phyloP scores from a whole-genome alignment of 2,888 invertebrate genomes.

The Cheilosia grossa region DNA sequence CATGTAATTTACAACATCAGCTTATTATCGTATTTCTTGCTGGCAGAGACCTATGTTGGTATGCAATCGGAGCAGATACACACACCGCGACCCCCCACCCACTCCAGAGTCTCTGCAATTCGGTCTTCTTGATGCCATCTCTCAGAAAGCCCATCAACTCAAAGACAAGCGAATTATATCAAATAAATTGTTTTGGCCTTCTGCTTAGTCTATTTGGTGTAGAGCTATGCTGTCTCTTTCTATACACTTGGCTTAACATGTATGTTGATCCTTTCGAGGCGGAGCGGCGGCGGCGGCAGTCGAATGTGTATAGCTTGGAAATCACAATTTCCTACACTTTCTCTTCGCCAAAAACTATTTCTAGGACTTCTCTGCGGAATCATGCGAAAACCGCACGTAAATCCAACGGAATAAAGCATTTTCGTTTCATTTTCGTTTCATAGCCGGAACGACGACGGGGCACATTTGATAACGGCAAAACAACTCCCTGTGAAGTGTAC shows the following conservation, averaged over 20 bases:
- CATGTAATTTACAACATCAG: conserved; percentile 72
- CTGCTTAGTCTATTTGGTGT: conserved; percentile 61
- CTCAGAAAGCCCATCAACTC: conserved; percentile 71
- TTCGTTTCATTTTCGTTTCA: conserved; percentile 65
- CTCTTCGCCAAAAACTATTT: conserved; percentile 38
- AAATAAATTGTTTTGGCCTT: conserved; percentile 74
- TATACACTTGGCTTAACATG: neutral
- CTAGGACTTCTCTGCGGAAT: conserved; percentile 60
- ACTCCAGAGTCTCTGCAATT: neutral
- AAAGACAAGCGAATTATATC: conserved; percentile 73
- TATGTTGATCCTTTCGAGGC: conserved; percentile 1
- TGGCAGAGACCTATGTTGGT: neutral
- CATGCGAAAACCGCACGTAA: conserved; percentile 68
- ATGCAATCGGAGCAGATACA: neutral
- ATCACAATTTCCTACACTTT: conserved; percentile 46
- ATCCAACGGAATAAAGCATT: conserved; percentile 64
- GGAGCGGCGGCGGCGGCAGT: neutral
- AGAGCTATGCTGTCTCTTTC: conserved; percentile 41
- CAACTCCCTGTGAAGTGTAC: conserved; percentile 5
- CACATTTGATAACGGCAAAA: conserved; percentile 57
- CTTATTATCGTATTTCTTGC: conserved; percentile 64
- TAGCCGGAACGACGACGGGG: conserved; percentile 56
- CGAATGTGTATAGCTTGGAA: conserved; percentile 15
- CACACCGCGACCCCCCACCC: neutral
- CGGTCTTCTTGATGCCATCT: conserved; percentile 59